These are phyloP conservation scores for Aleiodes alternator DNA, from an alignment of 2,888 invertebrate species.

Conservation along the genomic window DNA sequence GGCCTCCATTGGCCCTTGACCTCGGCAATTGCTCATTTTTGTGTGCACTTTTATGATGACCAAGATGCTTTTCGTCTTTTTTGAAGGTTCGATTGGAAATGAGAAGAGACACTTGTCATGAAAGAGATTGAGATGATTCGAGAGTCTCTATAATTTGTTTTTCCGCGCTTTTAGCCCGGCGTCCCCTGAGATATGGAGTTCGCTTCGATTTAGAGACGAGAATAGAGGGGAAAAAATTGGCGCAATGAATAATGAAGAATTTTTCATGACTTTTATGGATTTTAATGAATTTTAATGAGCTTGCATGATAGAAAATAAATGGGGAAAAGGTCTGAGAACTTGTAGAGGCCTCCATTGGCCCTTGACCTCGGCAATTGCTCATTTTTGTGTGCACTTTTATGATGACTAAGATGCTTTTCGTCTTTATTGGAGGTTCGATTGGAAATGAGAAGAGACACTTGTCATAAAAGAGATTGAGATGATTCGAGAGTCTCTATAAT, in stretches of 20 bases:
- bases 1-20: constrained; percentile 45
- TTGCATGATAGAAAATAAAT: constrained; percentile 1
- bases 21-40: constrained; percentile 44
- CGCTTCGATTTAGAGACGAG: too few species aligned
- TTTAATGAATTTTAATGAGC: too few species aligned
- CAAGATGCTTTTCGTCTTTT: constrained; percentile 28
- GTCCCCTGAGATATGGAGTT: too few species aligned
- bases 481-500: too few species aligned
- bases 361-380: constrained; percentile 49
- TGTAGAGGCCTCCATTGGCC: constrained; percentile 43
- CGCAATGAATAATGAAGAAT: too few species aligned
- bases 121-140: too few species aligned
- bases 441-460: not conserved
- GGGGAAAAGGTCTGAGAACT: constrained; percentile 51
- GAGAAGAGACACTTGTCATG: not conserved
- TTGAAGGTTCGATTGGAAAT: constrained; percentile 8
- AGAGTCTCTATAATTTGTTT: too few species aligned
- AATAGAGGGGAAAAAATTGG: too few species aligned
- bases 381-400: constrained; percentile 27
- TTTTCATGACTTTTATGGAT: too few species aligned
- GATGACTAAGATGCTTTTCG: constrained; percentile 21
- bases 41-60: constrained; percentile 19
- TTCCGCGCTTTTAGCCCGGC: too few species aligned
- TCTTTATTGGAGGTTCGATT: constrained; percentile 15
- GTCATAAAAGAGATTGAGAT: not conserved